Base-by-base conservation (phyloP, 2,888 invertebrate species). In the Stramonita haemastoma region DNA sequence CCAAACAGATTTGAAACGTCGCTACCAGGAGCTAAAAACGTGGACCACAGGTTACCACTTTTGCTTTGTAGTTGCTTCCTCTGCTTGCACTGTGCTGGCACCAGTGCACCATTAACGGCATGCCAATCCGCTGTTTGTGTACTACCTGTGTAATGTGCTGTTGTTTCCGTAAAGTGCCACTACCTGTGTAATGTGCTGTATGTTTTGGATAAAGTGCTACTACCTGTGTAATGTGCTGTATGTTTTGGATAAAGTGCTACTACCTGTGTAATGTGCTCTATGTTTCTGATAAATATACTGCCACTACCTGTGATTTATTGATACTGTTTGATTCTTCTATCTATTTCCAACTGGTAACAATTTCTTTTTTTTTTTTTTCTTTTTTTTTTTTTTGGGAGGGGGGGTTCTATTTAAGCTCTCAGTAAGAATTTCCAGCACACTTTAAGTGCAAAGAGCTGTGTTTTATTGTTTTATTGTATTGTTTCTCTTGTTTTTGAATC, bases 11-110 rank as follows among this genome's bases (percentile, higher is more conserved):
- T 92, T 95, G 91, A 92, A 94, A 92, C 92, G 92, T 86, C 93
- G 94, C 19, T 94, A 94, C 90, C 93, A 94, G 88, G 94, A 94
- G 77, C 93, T 94, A 87, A 94, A 94, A 91, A 91, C 92, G 34
- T 94, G 94, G 94, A 94, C 93, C 17, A 91, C 94, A 94, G 94
- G 94, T 93, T 91, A 79, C 34, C 34, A 86, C 60, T 60, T 86
- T 86, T 29, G 89, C 86, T 86, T 89, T 70, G 70, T 89, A 85
- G 89, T 60, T 89, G 70, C 73, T 85, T 89, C 70, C 56, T 46
- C 85, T 85, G 85, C 85, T 85, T 89, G 87, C 87, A 73, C 73
- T 70, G 29, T 36, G 34, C 19, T 60, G 32, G 70, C 87, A 86
- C 86, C 0, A 34, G 13, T 86, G 66, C 66, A 66, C 32, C 34